These are phyloP conservation scores for Acanthosepion lycidas DNA, from an alignment of 2,888 invertebrate species.

Conservation along the genomic window DNA sequence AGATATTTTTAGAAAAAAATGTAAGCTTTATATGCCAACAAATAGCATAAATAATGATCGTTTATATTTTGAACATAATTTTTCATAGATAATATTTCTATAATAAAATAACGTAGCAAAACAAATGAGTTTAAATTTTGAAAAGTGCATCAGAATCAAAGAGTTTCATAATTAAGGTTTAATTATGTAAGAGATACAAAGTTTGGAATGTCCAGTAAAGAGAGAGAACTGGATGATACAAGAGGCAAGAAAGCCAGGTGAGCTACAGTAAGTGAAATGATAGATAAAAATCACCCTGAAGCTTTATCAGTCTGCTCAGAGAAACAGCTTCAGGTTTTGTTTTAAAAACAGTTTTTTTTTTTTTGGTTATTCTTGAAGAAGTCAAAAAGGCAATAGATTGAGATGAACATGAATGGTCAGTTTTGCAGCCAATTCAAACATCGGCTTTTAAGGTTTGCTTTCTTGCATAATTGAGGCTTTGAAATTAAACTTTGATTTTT, in stretches of 20 bases:
- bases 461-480: neutral
- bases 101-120: no score
- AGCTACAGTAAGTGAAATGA: neutral
- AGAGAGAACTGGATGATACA: neutral
- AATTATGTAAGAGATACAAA: neutral
- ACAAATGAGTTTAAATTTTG: no score
- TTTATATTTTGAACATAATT: no score
- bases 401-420: neutral
- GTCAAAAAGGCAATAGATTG: conserved; percentile 21
- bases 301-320: neutral
- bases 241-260: neutral
- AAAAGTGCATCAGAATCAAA: neutral
- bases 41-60: no score
- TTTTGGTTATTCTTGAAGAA: neutral
- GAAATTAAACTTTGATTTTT: neutral
- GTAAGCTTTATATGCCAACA: no score
- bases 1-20: no score
- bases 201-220: neutral
- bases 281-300: neutral
- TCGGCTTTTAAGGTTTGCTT: neutral
- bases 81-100: no score
- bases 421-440: neutral
- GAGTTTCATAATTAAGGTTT: neutral
- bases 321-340: neutral
- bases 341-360: neutral